Base-by-base conservation (phyloP, 2,888 invertebrate species). In the Callyntrura guangdongensis region DNA sequence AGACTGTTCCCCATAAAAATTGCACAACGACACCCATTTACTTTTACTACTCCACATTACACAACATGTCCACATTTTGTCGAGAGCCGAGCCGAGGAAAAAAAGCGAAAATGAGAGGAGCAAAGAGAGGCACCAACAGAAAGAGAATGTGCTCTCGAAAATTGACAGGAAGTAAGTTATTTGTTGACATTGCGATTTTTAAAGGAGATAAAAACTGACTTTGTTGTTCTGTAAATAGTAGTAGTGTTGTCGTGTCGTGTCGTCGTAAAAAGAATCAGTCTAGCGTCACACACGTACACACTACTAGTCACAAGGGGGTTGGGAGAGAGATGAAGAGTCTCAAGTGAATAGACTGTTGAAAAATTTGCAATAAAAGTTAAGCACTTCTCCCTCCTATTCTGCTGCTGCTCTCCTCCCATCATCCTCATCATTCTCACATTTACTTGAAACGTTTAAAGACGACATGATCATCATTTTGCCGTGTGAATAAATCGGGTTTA, bases 111-210 rank as follows among this genome's bases (percentile, higher is more conserved):
- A 36, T 36, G 36, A 36, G 36, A 6, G 6, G 36, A 36, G 36
- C 36, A 36, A 36, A 36, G n/a, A n/a, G n/a, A 36, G 36, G 36
- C 36, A 36, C 3, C 2, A 36, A n/a, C 12, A 20, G 1, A 72
- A 74, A 53, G n/a, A 17, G 20, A 8, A 82, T 3, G 17, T 82
- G 47, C 45, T 11, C 53, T 72, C 77, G 82, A 84, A 20, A 49
- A 53, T 79, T 86, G 90, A 90, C 85, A 90, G 90, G 90, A 90
- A 90, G 90, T 90, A 86, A 67, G 90, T 59, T 86, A 85, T 90
- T 90, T 90, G 85, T 86, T 85, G 90, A 90, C 85, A 90, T 83
- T 89, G 61, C 83, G 72, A 85, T 85, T 84, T 89, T 77, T 53
- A 85, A 79, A 85, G 69, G 45, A 81, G 64, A 81, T 85, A 47